phyloP scores from a whole-genome alignment of 1,140 invertebrate genomes.

The Drosophila melanica region DNA sequence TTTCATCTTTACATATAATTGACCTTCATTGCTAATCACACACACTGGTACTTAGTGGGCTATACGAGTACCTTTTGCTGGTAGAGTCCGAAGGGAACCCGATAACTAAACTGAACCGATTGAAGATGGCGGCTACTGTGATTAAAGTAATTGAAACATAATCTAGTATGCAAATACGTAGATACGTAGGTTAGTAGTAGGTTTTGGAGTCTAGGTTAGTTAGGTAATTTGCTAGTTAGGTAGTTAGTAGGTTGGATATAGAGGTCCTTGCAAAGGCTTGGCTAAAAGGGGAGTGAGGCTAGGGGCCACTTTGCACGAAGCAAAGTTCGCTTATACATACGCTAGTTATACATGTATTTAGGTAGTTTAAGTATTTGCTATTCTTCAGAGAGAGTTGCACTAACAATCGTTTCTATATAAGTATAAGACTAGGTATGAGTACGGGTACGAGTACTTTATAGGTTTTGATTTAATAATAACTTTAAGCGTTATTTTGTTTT shows the following conservation, averaged over 20 bases:
- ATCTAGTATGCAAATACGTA: conserved; percentile 48
- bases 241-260: conserved; percentile 18
- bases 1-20: conserved; percentile 78
- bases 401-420: conserved; percentile 49
- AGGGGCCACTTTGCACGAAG: conserved; percentile 7
- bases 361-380: conserved; percentile 32
- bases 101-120: conserved; percentile 7
- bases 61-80: conserved; percentile 6
- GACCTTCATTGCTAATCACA: conserved; percentile 84
- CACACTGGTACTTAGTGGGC: conserved; percentile 23
- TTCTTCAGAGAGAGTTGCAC: conserved; percentile 37
- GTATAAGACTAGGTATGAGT: conserved; percentile 42
- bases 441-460: conserved; percentile 64
- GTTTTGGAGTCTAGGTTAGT: conserved; percentile 20
- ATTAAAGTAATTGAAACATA: conserved; percentile 39
- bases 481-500: conserved; percentile 57
- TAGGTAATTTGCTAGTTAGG: conserved; percentile 39
- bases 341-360: conserved; percentile 32
- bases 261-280: conserved; percentile 36
- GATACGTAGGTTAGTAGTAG: not conserved
- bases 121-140: conserved; percentile 26
- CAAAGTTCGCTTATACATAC: conserved; percentile 22
- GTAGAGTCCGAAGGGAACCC: conserved; percentile 17
- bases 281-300: conserved; percentile 23
- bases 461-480: conserved; percentile 77